phyloP scores from a whole-genome alignment of 2,797 vertebrate genomes.

The Poecilia gillii region DNA sequence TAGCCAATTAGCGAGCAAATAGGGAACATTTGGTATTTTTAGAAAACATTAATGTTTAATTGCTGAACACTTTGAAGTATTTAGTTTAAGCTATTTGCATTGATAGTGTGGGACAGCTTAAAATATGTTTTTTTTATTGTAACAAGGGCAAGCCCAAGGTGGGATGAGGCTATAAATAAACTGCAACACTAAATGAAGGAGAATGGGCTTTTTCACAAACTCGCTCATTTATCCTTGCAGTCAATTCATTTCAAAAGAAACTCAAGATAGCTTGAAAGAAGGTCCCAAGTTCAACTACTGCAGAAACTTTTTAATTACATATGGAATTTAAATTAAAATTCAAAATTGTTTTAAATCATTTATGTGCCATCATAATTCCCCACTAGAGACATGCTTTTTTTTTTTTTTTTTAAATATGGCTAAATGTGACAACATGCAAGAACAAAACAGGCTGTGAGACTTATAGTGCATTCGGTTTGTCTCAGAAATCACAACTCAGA shows the following conservation, averaged over 20 bases:
- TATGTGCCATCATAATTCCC: neutral
- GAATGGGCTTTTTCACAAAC: neutral
- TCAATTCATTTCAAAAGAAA: neutral
- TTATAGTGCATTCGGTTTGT: neutral
- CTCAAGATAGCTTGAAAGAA: neutral
- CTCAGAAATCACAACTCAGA: neutral
- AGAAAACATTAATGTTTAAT: neutral
- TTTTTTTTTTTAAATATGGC: no score
- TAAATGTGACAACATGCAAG: neutral
- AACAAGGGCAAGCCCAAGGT: neutral
- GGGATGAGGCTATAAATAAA: neutral
- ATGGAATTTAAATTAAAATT: neutral
- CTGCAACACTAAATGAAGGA: neutral
- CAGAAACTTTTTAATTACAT: neutral
- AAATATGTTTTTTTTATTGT: neutral
- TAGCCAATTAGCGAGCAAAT: neutral
- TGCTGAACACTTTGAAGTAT: neutral
- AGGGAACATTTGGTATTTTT: neutral
- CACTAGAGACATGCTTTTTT: neutral
- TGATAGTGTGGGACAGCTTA: neutral
- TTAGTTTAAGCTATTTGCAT: neutral
- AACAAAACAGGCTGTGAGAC: neutral
- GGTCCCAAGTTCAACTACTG: neutral
- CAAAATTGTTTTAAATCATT: neutral
- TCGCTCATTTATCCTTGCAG: neutral